These are phyloP conservation scores for Acrossocheilus fasciatus DNA, from an alignment of 2,797 vertebrate species.

Conservation along the genomic window DNA sequence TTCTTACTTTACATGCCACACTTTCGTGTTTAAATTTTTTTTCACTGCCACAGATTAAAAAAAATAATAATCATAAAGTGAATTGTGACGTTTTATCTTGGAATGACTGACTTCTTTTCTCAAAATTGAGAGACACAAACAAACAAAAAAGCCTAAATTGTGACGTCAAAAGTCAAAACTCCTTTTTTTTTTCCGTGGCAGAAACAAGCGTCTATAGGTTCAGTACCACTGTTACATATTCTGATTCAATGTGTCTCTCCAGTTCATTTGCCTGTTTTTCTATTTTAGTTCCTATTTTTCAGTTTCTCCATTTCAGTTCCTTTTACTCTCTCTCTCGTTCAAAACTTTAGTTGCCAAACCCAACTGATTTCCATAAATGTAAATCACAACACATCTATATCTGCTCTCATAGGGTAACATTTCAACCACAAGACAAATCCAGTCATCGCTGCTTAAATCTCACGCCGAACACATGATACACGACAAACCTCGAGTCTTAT, in stretches of 20 bases:
- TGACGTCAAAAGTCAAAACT: not conserved
- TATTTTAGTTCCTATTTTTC: not conserved
- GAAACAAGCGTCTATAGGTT: not conserved
- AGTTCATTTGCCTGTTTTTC: not conserved
- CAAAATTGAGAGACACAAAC: not conserved
- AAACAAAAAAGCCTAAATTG: not conserved
- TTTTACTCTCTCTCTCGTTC: not conserved
- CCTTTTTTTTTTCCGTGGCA: not conserved
- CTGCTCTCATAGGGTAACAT: conserved; percentile 22
- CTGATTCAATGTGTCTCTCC: not conserved
- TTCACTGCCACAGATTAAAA: not conserved
- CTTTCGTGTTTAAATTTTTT: not conserved
- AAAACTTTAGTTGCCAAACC: not conserved
- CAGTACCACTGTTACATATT: not conserved
- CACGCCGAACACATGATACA: not conserved
- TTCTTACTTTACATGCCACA: not conserved
- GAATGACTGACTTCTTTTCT: not conserved
- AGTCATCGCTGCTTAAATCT: not conserved
- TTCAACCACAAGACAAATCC: conserved; percentile 34
- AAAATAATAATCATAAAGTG: not conserved
- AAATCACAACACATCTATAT: conserved; percentile 24
- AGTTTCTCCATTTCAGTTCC: not conserved
- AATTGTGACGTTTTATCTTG: not conserved
- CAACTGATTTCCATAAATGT: conserved; percentile 11
- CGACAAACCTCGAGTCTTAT: not conserved